These are phyloP conservation scores for Eledone cirrhosa DNA, from an alignment of 2,888 invertebrate species.

Conservation along the genomic window DNA sequence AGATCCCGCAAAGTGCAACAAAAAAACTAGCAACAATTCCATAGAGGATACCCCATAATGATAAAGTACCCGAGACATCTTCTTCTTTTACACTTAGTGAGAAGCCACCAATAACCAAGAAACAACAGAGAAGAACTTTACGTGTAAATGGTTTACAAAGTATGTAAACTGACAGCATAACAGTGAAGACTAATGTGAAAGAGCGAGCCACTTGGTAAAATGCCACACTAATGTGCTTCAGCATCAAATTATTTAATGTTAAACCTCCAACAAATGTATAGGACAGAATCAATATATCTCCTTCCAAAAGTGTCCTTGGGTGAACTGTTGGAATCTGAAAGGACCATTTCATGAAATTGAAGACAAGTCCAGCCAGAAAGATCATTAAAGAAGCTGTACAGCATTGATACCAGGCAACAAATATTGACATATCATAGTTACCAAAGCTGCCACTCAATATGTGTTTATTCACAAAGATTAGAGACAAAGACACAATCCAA, in stretches of 20 bases:
- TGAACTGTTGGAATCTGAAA: conserved; percentile 41
- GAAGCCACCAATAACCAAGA: conserved; percentile 61
- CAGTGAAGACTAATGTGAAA: conserved; percentile 64
- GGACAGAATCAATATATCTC: conserved; percentile 55
- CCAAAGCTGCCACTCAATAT: conserved; percentile 67
- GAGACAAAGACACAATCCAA: conserved; percentile 87
- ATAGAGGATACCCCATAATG: conserved; percentile 60
- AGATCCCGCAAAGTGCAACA: conserved; percentile 63
- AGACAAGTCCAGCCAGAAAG: conserved; percentile 29
- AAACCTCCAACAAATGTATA: conserved; percentile 58
- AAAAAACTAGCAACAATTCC: conserved; percentile 63
- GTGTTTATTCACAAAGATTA: conserved; percentile 94
- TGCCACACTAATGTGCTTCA: conserved; percentile 65
- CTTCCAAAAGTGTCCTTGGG: conserved; percentile 39
- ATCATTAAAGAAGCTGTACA: conserved; percentile 53
- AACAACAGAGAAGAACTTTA: conserved; percentile 54
- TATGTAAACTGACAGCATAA: conserved; percentile 58
- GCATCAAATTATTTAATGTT: conserved; percentile 65
- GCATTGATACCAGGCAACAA: conserved; percentile 65
- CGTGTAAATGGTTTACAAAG: conserved; percentile 52
- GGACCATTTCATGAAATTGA: conserved; percentile 23
- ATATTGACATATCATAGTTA: conserved; percentile 59
- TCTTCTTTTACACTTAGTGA: conserved; percentile 65
- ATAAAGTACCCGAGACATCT: conserved; percentile 57
- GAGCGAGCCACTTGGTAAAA: conserved; percentile 66